These are phyloP conservation scores for Tetragonisca angustula DNA, from an alignment of 2,888 invertebrate species.

Conservation along the genomic window DNA sequence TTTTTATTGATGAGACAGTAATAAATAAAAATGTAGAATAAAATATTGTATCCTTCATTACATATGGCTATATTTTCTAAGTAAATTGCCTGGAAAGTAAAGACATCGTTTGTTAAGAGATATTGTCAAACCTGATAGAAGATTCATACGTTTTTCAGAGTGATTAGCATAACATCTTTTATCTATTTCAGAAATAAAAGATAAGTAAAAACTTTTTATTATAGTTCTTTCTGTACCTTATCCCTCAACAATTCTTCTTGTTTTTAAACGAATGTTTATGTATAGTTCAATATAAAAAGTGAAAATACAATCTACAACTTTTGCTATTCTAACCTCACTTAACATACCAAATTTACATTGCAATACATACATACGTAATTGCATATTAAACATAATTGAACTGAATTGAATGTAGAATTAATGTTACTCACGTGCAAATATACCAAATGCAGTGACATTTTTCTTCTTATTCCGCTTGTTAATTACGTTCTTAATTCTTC, in stretches of 20 bases:
- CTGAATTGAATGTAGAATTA: background rate
- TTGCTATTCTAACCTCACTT: background rate
- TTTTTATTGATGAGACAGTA: slow-evolving; percentile 10
- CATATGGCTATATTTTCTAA: background rate
- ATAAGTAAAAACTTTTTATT: background rate
- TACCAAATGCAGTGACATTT: background rate
- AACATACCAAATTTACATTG: background rate
- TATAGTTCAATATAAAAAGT: background rate
- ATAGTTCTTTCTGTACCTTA: background rate
- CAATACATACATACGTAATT: background rate
- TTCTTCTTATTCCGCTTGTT: background rate
- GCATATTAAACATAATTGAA: background rate
- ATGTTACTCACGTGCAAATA: background rate
- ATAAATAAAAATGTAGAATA: background rate
- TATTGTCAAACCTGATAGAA: background rate
- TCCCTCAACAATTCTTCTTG: too few relatives aligned
- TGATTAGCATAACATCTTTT: background rate
- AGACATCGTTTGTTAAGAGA: background rate
- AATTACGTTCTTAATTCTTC: background rate
- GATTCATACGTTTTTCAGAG: background rate
- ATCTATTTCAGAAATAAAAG: background rate
- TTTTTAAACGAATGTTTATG: background rate
- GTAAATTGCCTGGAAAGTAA: background rate
- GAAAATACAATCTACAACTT: background rate
- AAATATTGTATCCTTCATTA: background rate